phyloP scores from a whole-genome alignment of 2,113 vertebrate genomes.

The Equus przewalskii region DNA sequence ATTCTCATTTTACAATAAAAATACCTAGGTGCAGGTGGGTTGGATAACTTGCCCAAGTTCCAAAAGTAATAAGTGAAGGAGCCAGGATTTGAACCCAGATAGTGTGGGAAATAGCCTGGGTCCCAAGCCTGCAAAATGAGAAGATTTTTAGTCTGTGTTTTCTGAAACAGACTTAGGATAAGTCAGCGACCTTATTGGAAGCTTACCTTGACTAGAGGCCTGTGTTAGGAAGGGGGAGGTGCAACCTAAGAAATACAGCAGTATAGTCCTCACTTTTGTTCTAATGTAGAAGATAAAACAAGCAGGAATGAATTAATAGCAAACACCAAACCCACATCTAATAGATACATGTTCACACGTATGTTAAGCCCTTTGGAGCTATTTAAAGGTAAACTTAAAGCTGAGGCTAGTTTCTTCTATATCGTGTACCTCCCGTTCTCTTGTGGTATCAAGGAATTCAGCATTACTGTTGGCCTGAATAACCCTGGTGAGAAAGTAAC shows the following conservation, averaged over 20 bases:
- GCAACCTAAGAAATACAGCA: neutral
- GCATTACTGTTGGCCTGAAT: neutral
- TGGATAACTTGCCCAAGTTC: neutral
- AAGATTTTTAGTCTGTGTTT: neutral
- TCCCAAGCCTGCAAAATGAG: neutral
- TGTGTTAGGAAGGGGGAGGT: neutral
- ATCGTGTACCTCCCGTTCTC: neutral
- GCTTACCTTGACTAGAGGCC: neutral
- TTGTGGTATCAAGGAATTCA: neutral
- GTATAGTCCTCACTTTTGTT: neutral
- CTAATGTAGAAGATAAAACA: neutral
- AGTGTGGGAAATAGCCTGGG: neutral
- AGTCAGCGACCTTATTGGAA: neutral
- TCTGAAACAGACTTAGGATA: neutral
- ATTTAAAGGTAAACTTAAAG: conserved; percentile 15
- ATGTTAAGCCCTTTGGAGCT: neutral
- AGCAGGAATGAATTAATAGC: neutral
- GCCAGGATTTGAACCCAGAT: neutral
- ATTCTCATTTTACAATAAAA: neutral
- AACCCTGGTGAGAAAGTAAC: neutral
- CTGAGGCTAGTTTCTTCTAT: neutral
- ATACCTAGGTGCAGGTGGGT: neutral
- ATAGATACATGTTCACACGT: neutral
- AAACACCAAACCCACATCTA: neutral
- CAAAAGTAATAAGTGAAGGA: neutral